Conservation (phyloP, 2,113 vertebrate genomes). For the Myrmecophaga tridactyla region DNA sequence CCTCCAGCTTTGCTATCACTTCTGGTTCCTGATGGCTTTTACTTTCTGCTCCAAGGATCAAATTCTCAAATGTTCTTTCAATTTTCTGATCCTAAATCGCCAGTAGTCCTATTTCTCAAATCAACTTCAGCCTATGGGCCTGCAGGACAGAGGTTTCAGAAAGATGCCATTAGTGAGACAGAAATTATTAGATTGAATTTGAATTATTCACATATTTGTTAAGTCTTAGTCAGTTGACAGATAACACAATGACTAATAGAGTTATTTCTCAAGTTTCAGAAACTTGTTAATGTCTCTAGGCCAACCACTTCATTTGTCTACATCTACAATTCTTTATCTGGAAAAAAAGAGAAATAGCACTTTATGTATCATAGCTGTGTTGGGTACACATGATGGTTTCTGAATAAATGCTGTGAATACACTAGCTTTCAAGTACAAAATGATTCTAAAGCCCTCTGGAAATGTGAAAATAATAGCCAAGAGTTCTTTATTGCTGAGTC, state of each 20-base stretch:
- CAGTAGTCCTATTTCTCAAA: neutral
- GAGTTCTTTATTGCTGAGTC: neutral
- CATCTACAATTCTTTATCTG: neutral
- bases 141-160: neutral
- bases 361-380: conserved; percentile 29
- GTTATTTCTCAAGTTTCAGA: conserved; percentile 45
- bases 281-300: conserved; percentile 1
- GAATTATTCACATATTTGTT: conserved; percentile 21
- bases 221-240: neutral
- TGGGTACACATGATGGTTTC: conserved; percentile 11
- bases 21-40: neutral
- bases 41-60: neutral
- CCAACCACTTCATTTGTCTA: conserved; percentile 33
- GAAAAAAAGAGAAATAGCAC: neutral
- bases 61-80: conserved; percentile 22
- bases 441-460: neutral
- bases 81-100: neutral
- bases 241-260: neutral
- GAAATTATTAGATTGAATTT: conserved; percentile 30
- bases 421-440: conserved; percentile 21
- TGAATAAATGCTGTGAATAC: neutral
- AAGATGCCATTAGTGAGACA: neutral
- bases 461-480: conserved; percentile 21
- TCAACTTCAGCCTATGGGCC: neutral
- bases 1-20: neutral